Conservation (phyloP, 2,888 invertebrate species). For the Desoria tigrina region DNA sequence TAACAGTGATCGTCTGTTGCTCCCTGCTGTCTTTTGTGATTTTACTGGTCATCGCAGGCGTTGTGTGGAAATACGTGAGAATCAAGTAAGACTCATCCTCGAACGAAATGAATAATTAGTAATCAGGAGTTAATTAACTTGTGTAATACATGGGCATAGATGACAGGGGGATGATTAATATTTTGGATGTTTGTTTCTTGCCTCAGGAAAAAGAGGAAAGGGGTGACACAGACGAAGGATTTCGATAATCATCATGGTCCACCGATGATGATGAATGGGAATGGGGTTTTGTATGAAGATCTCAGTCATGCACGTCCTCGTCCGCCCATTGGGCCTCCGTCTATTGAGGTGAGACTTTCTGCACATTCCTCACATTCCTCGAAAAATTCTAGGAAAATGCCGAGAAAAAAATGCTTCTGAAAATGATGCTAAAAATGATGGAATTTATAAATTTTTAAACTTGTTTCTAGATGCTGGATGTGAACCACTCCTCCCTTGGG, state of each 20-base stretch:
- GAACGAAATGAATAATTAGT: slow-evolving; percentile 10
- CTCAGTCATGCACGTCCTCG: slow-evolving; percentile 51
- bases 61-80: slow-evolving; percentile 52
- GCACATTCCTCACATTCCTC: slow-evolving; percentile 2
- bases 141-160: slow-evolving; percentile 12
- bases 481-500: slow-evolving; percentile 49
- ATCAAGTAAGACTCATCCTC: slow-evolving; percentile 27
- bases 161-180: slow-evolving; percentile 18
- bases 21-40: slow-evolving; percentile 53
- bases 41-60: slow-evolving; percentile 51
- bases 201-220: slow-evolving; percentile 52
- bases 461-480: slow-evolving; percentile 51
- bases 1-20: slow-evolving; percentile 52
- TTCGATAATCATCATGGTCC: slow-evolving; percentile 51
- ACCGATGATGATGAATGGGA: slow-evolving; percentile 52
- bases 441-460: neutral
- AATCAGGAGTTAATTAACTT: slow-evolving; percentile 19
- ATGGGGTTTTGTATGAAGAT: slow-evolving; percentile 53
- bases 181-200: slow-evolving; percentile 11
- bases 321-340: slow-evolving; percentile 53
- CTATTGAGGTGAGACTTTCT: slow-evolving; percentile 49
- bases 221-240: slow-evolving; percentile 53
- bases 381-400: too few relatives aligned
- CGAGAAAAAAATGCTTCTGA: too few relatives aligned
- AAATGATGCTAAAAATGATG: too few relatives aligned